These are phyloP conservation scores for Harpalus rufipes DNA, from an alignment of 2,888 invertebrate species.

Conservation along the genomic window DNA sequence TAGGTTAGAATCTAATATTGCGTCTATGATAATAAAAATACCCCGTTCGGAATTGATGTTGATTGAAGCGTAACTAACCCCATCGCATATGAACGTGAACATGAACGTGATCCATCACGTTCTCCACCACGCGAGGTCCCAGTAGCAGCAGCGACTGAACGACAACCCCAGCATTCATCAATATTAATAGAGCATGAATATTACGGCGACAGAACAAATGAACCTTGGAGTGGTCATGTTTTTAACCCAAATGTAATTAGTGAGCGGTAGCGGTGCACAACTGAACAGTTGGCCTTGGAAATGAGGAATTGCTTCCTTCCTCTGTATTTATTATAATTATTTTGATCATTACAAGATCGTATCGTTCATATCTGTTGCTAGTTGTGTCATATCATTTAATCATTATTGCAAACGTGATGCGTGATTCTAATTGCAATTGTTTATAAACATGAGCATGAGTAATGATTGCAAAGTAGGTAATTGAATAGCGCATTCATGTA, in stretches of 20 bases:
- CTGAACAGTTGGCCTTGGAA: conserved; percentile 25
- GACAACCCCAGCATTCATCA: conserved; percentile 45
- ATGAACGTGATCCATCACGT: conserved; percentile 39
- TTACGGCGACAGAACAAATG: conserved; percentile 52
- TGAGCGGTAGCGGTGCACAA: neutral
- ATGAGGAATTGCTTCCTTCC: conserved; percentile 36
- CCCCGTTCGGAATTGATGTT: neutral
- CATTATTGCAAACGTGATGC: neutral
- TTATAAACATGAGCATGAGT: too few relatives aligned
- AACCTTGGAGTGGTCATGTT: conserved; percentile 53
- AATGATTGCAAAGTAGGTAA: too few relatives aligned
- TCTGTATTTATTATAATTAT: conserved; percentile 6
- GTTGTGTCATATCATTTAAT: conserved; percentile 4
- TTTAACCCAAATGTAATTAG: conserved; percentile 51
- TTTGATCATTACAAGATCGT: conserved; percentile 2
- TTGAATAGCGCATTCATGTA: too few relatives aligned
- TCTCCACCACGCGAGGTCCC: neutral
- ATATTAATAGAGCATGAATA: conserved; percentile 65
- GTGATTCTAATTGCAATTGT: neutral
- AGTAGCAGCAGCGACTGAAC: neutral
- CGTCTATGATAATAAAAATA: conserved; percentile 4
- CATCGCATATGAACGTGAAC: neutral
- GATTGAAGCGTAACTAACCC: conserved; percentile 35
- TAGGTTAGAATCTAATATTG: neutral
- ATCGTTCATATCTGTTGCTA: conserved; percentile 3